Evolutionary conservation across 2,888 invertebrate genomes (phyloP).

Genomic region (Acronicta psi): DNA sequence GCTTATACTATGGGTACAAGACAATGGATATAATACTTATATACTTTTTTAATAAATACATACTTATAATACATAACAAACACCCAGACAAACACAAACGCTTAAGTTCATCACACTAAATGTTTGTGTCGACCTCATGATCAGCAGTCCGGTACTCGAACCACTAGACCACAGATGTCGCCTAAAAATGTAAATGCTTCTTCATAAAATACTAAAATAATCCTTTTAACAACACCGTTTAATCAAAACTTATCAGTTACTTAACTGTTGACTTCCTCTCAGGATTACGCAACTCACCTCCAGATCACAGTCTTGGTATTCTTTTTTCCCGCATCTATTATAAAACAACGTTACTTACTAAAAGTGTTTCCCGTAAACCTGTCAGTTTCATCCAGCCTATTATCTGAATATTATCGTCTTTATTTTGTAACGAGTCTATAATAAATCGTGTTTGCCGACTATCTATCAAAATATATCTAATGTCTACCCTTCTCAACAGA

Average conservation of each 20-base stretch:
- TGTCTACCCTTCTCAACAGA: conserved; percentile 46
- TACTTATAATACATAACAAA: too few relatives aligned
- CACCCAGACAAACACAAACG: too few relatives aligned
- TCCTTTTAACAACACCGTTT: conserved; percentile 6
- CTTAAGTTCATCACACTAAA: too few relatives aligned
- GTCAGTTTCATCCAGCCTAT: conserved; percentile 50
- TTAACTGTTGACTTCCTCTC: conserved; percentile 16
- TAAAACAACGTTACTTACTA: conserved; percentile 34
- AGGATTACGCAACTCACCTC: conserved; percentile 19
- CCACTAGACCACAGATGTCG: too few relatives aligned
- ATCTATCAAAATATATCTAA: conserved; percentile 50
- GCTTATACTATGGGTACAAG: too few relatives aligned
- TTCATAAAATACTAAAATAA: background rate
- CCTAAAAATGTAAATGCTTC: too few relatives aligned
- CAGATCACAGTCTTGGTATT: conserved; percentile 18
- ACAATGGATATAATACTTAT: too few relatives aligned
- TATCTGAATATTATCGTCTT: conserved; percentile 41
- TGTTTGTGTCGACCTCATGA: too few relatives aligned
- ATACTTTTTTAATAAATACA: too few relatives aligned
- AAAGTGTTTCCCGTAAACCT: conserved; percentile 49
- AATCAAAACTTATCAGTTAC: conserved; percentile 8
- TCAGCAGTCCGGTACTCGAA: too few relatives aligned
- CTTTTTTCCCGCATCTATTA: conserved; percentile 38
- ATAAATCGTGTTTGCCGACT: conserved; percentile 44
- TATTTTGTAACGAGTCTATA: conserved; percentile 43